phyloP scores from a whole-genome alignment of 2,113 vertebrate species.

The Chionomys nivalis region DNA sequence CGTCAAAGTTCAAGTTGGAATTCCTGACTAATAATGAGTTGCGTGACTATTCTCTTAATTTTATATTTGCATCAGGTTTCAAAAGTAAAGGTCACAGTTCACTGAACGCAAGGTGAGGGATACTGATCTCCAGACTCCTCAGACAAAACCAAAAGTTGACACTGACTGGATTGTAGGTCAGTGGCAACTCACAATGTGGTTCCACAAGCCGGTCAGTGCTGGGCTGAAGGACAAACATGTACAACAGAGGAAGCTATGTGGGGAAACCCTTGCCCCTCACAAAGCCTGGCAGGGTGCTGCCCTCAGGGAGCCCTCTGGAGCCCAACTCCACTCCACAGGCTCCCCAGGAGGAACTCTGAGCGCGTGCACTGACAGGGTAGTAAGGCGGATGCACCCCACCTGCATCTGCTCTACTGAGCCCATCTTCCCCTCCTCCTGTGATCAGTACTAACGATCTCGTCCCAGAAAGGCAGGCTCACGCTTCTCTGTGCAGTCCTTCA shows the following conservation, averaged over 20 bases:
- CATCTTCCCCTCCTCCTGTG: neutral
- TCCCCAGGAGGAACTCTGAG: neutral
- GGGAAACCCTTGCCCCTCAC: neutral
- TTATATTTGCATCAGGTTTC: neutral
- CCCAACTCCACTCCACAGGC: neutral
- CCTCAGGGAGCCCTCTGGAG: rapidly evolving
- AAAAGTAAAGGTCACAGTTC: neutral
- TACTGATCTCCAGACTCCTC: neutral
- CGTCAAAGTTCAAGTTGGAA: slow-evolving; percentile 18
- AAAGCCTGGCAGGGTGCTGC: too few species aligned
- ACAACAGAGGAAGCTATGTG: neutral
- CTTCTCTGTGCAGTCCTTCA: neutral
- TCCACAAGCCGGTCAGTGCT: neutral
- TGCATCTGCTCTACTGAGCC: neutral
- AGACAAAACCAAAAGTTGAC: neutral
- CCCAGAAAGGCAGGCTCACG: neutral
- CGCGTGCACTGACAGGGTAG: rapidly evolving
- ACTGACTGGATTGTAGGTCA: neutral
- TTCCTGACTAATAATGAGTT: neutral
- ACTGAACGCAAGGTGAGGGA: neutral
- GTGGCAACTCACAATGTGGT: too few species aligned
- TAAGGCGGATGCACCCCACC: neutral
- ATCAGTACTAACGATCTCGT: too few species aligned
- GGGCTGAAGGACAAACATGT: neutral
- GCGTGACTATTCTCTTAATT: neutral